Evolutionary conservation across 2,797 vertebrate genomes (phyloP).

Genomic region (Notamacropus eugenii): DNA sequence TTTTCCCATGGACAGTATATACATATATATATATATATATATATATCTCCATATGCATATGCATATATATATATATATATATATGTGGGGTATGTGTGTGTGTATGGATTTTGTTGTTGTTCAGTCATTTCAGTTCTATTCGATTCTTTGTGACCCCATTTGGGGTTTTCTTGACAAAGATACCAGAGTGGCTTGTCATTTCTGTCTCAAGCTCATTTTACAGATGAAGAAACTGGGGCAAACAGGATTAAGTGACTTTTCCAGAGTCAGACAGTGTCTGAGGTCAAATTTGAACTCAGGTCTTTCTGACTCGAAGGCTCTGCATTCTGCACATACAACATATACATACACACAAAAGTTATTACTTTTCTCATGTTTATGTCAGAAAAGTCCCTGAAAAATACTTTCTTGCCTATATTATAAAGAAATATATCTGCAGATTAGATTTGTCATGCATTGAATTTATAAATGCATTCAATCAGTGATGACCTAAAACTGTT

Average conservation of each 20-base stretch:
- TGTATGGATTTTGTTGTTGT: background rate
- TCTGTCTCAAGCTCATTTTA: background rate
- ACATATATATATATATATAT: background rate
- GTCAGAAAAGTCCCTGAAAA: background rate
- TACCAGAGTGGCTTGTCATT: background rate
- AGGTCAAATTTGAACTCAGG: background rate
- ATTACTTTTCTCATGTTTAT: background rate
- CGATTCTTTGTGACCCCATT: background rate
- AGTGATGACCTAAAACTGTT: background rate
- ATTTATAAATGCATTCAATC: background rate
- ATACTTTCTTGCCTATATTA: background rate
- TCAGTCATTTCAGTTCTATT: background rate
- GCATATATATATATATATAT: fast-evolving
- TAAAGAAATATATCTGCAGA: background rate
- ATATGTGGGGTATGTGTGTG: too few species aligned
- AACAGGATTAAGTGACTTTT: background rate
- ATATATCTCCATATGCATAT: background rate
- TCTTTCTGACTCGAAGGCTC: background rate
- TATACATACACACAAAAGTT: background rate
- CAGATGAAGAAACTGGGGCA: background rate
- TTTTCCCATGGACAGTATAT: background rate
- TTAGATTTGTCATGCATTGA: background rate
- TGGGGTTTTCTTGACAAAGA: background rate
- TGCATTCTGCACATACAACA: background rate
- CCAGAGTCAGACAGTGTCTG: background rate